Evolutionary conservation across 1,140 invertebrate genomes (phyloP), one percentile per base, ranked within the genome.

Genomic region (Ericerus pela): DNA sequence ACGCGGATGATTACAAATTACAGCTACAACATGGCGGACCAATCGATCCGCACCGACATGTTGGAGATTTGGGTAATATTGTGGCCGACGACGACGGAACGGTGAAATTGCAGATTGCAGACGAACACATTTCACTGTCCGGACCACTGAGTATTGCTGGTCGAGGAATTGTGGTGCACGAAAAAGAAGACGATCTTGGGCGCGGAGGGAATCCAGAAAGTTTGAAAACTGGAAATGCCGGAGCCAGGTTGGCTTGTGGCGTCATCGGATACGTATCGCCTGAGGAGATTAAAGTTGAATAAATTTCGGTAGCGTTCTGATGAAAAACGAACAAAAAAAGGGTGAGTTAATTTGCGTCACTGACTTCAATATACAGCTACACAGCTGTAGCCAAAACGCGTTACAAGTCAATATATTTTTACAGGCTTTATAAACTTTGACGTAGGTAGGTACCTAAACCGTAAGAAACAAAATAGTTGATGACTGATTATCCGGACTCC

Each of bases 51-150:
- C 63, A 65, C n/a, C 68, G 75, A 56, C 76, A 78, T 63, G 70
- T 69, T 51, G 76, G 77, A 16, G 77, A 79, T 64, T 63, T 78
- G 16, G 77, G 77, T 2, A 78, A 77, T 65, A 69, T 78, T 22
- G 57, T 57, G 22, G 72, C 73, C 26, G 66, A 63, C 47, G 62
- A 59, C 4, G 61, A 69, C 55, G 72, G 72, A 10, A 53, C 65
- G 1, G 74, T 65, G 0, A 33, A 51, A 4, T 33, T 70, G 5
- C 47, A 63, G 18, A 57, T 76, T 24, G 61, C 56, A 11, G 76
- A 76, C 57, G 61, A 59, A 11, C 43, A 69, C 4, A 66, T 78
- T 16, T 63, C 65, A 1, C 62, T 77, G 16, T 70, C 31, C 22
- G 62, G 67, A 66, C 51, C 67, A 1, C 53, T 70, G 14, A 72